Conservation (phyloP, 2,888 invertebrate genomes). For the Miltochrista miniata region DNA sequence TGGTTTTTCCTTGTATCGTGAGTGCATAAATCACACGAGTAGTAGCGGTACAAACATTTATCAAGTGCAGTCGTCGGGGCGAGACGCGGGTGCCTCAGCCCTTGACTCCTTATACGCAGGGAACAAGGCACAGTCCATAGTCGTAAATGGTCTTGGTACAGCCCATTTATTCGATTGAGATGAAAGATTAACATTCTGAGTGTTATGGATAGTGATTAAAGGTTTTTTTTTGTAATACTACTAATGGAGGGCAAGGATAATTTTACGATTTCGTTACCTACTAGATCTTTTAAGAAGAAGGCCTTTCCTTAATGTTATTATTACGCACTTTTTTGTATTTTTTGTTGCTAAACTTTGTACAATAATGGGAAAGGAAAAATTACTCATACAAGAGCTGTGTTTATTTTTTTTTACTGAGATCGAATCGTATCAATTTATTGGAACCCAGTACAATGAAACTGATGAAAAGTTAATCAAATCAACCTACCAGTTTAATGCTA, state of each 20-base stretch:
- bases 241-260: neutral
- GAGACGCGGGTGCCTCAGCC: neutral
- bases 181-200: conserved; percentile 13
- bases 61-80: conserved; percentile 1
- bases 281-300: neutral
- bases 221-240: neutral
- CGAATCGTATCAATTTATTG: too few species aligned
- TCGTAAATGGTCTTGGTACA: too few species aligned
- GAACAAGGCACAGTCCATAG: conserved; percentile 1
- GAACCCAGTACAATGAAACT: too few species aligned
- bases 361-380: too few species aligned
- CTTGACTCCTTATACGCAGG: neutral
- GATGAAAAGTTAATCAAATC: too few species aligned
- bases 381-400: too few species aligned
- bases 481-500: too few species aligned
- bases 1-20: conserved; percentile 5
- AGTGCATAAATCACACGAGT: conserved; percentile 4
- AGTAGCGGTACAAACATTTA: conserved; percentile 2
- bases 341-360: too few species aligned
- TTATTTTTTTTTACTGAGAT: too few species aligned
- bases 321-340: too few species aligned
- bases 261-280: neutral
- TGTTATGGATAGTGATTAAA: neutral
- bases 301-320: too few species aligned
- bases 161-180: conserved; percentile 1